phyloP scores from a whole-genome alignment of 1,140 invertebrate species.

The Dendrolimus kikuchii region DNA sequence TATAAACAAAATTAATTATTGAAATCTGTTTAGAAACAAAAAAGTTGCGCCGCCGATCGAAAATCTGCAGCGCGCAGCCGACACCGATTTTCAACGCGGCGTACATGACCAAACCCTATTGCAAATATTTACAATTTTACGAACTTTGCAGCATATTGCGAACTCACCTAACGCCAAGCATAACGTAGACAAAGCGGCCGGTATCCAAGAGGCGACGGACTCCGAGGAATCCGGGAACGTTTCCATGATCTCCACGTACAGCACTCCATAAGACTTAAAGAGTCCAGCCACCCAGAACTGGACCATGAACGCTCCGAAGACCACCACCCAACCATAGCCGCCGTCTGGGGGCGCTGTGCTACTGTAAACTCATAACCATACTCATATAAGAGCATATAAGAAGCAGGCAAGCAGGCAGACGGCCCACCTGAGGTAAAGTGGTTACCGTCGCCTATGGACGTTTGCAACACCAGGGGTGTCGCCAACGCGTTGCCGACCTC shows the following conservation, averaged over 20 bases:
- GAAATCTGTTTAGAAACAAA: too few relatives aligned
- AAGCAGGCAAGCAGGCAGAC: too few relatives aligned
- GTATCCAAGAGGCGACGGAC: slow-evolving; percentile 83
- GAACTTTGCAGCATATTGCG: background rate
- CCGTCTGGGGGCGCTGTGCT: slow-evolving; percentile 72
- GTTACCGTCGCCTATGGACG: too few relatives aligned
- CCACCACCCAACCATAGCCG: slow-evolving; percentile 94
- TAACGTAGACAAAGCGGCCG: slow-evolving; percentile 80
- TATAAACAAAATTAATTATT: too few relatives aligned
- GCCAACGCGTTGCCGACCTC: too few relatives aligned
- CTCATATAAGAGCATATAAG: too few relatives aligned
- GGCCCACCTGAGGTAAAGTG: too few relatives aligned
- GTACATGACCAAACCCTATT: background rate
- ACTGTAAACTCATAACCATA: background rate
- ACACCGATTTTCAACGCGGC: background rate
- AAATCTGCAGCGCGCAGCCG: too few relatives aligned
- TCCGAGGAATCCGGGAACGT: slow-evolving; percentile 87
- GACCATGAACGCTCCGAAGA: slow-evolving; percentile 92
- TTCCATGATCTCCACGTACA: slow-evolving; percentile 87
- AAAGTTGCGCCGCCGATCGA: too few relatives aligned
- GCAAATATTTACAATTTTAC: background rate
- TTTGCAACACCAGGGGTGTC: too few relatives aligned
- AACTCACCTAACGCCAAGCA: slow-evolving; percentile 80
- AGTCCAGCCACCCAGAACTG: slow-evolving; percentile 96
- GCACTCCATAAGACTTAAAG: slow-evolving; percentile 90